Percentiles rank a stretch among this genome's conserved stretches.
These are phyloP conservation scores for Dolichoris vasculosae DNA, from an alignment of 1,140 invertebrate genomes.

Conservation along the genomic window DNA sequence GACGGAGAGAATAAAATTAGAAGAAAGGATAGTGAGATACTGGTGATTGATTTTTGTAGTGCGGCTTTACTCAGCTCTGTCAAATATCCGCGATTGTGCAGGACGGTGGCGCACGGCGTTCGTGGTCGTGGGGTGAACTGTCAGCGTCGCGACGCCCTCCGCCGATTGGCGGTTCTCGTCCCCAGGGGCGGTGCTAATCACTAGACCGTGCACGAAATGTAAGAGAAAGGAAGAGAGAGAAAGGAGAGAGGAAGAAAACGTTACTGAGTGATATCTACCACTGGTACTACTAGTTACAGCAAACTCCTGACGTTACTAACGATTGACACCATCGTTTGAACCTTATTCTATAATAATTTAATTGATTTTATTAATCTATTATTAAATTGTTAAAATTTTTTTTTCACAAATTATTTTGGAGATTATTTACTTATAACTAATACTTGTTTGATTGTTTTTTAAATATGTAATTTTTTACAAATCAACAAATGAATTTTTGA, in stretches of 20 bases:
- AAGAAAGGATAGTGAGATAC: constrained; percentile 54
- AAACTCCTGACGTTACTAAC: neutral
- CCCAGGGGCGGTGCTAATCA: constrained; percentile 75
- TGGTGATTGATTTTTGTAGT: constrained; percentile 75
- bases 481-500: too few species aligned
- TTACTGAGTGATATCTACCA: neutral
- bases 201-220: constrained; percentile 66
- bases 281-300: neutral
- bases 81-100: constrained; percentile 72
- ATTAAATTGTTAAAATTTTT: too few species aligned
- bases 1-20: constrained; percentile 26
- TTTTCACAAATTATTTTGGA: too few species aligned
- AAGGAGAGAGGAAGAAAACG: constrained; percentile 17
- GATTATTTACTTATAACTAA: too few species aligned
- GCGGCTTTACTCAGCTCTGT: constrained; percentile 71
- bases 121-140: constrained; percentile 68
- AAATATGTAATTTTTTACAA: too few species aligned
- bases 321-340: too few species aligned
- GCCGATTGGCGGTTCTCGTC: constrained; percentile 72
- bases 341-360: constrained; percentile 8
- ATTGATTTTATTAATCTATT: neutral
- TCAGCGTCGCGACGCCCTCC: constrained; percentile 72
- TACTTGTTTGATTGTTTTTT: too few species aligned
- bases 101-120: constrained; percentile 52
- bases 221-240: constrained; percentile 48